phyloP scores from a whole-genome alignment of 2,113 vertebrate species.

The Cyanoliseus patagonus region DNA sequence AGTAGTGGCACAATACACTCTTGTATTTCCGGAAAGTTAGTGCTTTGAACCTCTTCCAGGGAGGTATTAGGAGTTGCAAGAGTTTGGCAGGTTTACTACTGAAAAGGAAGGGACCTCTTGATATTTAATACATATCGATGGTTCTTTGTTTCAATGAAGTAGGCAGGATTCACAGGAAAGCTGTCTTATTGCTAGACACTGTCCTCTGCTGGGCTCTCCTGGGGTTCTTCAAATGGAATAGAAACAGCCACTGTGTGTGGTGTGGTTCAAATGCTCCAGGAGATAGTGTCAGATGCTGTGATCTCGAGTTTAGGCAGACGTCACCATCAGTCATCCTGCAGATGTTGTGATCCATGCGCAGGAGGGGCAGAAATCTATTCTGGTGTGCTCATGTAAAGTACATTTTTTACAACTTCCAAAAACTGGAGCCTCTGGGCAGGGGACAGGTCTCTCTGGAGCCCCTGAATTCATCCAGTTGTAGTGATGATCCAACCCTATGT shows the following conservation, averaged over 20 bases:
- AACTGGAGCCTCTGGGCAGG: neutral
- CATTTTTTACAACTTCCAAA: neutral
- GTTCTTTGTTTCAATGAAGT: neutral
- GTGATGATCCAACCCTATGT: neutral
- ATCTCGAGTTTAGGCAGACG: neutral
- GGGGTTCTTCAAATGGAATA: neutral
- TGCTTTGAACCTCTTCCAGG: neutral
- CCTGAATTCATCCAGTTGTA: neutral
- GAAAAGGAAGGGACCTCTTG: neutral
- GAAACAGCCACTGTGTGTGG: neutral
- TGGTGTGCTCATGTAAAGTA: neutral
- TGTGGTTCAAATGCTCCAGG: neutral
- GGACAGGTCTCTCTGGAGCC: neutral
- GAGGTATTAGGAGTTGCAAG: neutral
- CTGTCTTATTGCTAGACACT: neutral
- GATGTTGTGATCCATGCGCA: neutral
- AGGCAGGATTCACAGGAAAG: neutral
- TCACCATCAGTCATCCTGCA: neutral
- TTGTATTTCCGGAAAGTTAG: neutral
- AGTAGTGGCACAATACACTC: neutral
- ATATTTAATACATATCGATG: neutral
- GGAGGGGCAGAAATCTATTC: neutral
- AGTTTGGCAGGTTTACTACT: neutral
- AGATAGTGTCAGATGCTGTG: neutral
- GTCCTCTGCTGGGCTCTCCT: neutral